Conservation (phyloP, 1,140 invertebrate genomes). For the Chrysoperla carnea region DNA sequence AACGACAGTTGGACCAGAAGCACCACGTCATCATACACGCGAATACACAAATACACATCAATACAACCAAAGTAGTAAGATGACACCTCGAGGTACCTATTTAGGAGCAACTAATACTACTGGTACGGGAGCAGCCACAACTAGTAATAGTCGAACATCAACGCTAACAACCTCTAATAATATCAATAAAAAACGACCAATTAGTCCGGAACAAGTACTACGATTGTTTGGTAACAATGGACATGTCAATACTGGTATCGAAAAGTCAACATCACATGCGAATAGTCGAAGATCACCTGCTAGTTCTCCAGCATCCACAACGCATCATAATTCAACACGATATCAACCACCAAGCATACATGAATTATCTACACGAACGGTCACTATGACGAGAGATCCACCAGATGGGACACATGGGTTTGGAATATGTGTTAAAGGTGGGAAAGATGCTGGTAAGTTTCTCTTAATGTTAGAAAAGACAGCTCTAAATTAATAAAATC, state of each 20-base stretch:
- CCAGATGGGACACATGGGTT: slow-evolving; percentile 62
- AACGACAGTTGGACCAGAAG: slow-evolving; percentile 35
- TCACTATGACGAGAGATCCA: slow-evolving; percentile 63
- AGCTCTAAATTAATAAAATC: too few species aligned
- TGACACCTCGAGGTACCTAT: slow-evolving; percentile 31
- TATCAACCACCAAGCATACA: slow-evolving; percentile 36
- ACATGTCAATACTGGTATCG: slow-evolving; percentile 6
- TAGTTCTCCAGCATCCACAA: slow-evolving; percentile 53
- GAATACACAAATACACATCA: slow-evolving; percentile 33
- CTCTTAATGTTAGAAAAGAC: too few species aligned
- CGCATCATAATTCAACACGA: slow-evolving; percentile 26
- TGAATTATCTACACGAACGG: slow-evolving; percentile 59
- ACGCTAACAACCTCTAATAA: slow-evolving; percentile 18
- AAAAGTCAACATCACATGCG: slow-evolving; percentile 17
- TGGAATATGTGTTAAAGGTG: slow-evolving; percentile 76
- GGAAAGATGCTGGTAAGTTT: slow-evolving; percentile 58
- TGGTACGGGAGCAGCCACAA: slow-evolving; percentile 10
- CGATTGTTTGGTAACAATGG: slow-evolving; percentile 36
- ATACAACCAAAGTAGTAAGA: slow-evolving; percentile 21
- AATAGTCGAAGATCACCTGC: slow-evolving; percentile 41
- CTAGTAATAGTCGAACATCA: slow-evolving; percentile 22
- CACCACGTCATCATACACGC: slow-evolving; percentile 22
- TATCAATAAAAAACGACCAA: slow-evolving; percentile 41
- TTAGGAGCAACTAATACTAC: slow-evolving; percentile 36
- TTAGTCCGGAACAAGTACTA: slow-evolving; percentile 62